These are phyloP conservation scores for Sebastes minor DNA, from an alignment of 2,797 vertebrate species.

Conservation along the genomic window DNA sequence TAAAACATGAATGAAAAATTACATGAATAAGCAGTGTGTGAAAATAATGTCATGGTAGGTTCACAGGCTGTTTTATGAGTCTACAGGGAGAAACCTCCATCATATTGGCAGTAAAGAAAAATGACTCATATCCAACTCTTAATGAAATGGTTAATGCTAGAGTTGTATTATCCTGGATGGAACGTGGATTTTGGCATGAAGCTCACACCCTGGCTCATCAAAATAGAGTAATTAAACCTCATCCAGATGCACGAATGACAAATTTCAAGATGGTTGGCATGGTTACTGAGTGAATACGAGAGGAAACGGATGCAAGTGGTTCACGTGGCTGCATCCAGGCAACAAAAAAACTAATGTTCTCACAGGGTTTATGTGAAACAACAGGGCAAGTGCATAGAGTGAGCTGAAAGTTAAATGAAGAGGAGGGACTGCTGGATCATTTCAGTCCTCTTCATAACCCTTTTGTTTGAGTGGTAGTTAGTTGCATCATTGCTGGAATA, in stretches of 20 bases:
- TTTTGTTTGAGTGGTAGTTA: slow-evolving; percentile 14
- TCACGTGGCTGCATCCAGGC: background rate
- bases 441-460: slow-evolving; percentile 17
- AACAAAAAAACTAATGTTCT: background rate
- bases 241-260: background rate
- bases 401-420: slow-evolving; percentile 30
- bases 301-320: background rate
- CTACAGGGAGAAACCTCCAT: background rate
- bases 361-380: background rate
- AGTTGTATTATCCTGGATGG: background rate
- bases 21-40: background rate
- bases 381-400: background rate
- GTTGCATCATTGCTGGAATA: background rate
- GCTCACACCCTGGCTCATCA: background rate
- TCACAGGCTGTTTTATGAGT: background rate
- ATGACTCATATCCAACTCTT: background rate
- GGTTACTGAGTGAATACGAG: slow-evolving; percentile 6
- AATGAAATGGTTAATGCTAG: slow-evolving; percentile 30
- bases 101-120: background rate
- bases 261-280: slow-evolving; percentile 4
- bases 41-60: background rate
- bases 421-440: slow-evolving; percentile 2
- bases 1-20: slow-evolving; percentile 4
- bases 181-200: background rate
- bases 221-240: slow-evolving; percentile 18